Percentiles rank a stretch among this genome's conserved stretches.
These are phyloP conservation scores for Taurulus bubalis DNA, from an alignment of 2,113 vertebrate genomes.

Conservation along the genomic window DNA sequence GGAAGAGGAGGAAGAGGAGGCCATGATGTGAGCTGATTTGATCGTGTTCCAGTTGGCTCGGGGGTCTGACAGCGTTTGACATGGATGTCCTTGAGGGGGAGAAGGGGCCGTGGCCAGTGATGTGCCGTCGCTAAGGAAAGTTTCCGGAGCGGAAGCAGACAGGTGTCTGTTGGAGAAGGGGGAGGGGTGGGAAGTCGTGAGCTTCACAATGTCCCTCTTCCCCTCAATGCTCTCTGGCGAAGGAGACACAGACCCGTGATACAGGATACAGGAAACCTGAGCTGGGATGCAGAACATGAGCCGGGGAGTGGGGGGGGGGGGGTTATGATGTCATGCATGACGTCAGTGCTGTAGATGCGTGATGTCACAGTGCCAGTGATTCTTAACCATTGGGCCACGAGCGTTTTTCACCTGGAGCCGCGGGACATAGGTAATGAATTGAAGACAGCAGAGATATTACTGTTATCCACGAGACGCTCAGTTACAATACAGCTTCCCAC, in stretches of 20 bases:
- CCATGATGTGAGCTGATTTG: background rate
- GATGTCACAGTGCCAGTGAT: no score
- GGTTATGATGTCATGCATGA: conserved; percentile 34
- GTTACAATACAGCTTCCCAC: no score
- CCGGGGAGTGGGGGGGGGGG: background rate
- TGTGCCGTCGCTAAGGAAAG: conserved; percentile 9
- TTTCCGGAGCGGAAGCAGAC: conserved; percentile 67
- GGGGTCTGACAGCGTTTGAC: conserved; percentile 21
- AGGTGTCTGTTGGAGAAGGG: conserved; percentile 55
- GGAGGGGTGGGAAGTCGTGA: conserved; percentile 21
- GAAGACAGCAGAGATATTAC: no score
- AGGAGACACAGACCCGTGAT: background rate
- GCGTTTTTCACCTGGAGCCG: no score
- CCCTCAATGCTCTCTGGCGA: conserved; percentile 1
- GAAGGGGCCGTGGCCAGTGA: conserved; percentile 26
- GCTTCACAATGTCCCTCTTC: background rate
- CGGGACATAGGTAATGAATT: no score
- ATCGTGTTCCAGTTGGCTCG: background rate
- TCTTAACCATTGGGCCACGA: no score
- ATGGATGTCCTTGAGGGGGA: conserved; percentile 69
- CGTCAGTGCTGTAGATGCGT: conserved; percentile 32
- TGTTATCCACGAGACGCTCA: no score
- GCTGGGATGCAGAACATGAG: background rate
- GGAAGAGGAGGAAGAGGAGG: conserved; percentile 17
- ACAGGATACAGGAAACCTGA: conserved; percentile 10